These are phyloP conservation scores for Sylvia atricapilla DNA, from an alignment of 2,113 vertebrate genomes.

Conservation along the genomic window DNA sequence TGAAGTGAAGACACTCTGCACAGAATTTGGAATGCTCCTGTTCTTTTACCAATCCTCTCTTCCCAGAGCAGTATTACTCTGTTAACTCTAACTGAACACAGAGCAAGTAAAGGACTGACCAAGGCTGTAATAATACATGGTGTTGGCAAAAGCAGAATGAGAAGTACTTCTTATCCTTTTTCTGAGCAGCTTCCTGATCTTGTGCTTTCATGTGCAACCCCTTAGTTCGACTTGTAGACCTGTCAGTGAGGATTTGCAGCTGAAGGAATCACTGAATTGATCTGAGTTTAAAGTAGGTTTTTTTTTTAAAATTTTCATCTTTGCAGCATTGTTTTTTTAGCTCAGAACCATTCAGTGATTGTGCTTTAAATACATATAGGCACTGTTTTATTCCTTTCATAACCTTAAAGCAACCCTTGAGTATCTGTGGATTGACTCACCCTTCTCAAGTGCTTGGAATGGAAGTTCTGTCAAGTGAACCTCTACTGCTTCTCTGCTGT, in stretches of 20 bases:
- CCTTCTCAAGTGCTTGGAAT: background rate
- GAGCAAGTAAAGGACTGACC: background rate
- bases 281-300: background rate
- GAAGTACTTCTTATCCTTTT: background rate
- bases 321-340: background rate
- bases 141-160: background rate
- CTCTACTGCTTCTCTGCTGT: background rate
- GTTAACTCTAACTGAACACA: background rate
- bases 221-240: background rate
- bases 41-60: background rate
- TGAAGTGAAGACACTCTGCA: background rate
- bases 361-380: background rate
- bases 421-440: background rate
- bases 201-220: background rate
- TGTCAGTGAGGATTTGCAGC: background rate
- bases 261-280: background rate
- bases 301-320: background rate
- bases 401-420: background rate
- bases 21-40: background rate
- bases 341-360: background rate
- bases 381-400: background rate
- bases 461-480: background rate
- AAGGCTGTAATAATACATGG: background rate
- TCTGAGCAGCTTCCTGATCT: background rate
- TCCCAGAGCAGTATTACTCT: background rate